phyloP scores from a whole-genome alignment of 2,888 invertebrate genomes.

The Tiphia femorata region DNA sequence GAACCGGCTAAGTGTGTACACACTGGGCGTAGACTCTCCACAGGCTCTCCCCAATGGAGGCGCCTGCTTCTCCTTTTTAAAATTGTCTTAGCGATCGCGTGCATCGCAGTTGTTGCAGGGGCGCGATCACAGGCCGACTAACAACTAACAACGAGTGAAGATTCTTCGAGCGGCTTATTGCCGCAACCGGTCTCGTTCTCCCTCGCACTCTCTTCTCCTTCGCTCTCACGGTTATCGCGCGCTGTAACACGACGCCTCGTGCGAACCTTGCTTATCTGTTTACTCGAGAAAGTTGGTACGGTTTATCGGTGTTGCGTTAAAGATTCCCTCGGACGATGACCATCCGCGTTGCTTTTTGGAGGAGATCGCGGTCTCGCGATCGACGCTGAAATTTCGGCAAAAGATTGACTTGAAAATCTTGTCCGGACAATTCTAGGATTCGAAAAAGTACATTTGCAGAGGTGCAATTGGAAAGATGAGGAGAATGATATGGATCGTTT shows the following conservation, averaged over 20 bases:
- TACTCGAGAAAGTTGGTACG: too few relatives aligned
- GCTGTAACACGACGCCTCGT: background rate
- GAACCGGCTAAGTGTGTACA: constrained; percentile 36
- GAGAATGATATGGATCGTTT: too few relatives aligned
- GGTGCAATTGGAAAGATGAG: too few relatives aligned
- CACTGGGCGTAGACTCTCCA: background rate
- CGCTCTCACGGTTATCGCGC: background rate
- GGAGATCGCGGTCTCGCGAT: too few relatives aligned
- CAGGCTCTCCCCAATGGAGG: constrained; percentile 7
- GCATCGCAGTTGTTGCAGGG: constrained; percentile 20
- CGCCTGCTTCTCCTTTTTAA: background rate
- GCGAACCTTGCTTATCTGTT: constrained; percentile 47
- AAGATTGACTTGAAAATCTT: too few relatives aligned
- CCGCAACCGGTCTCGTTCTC: background rate
- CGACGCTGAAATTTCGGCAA: too few relatives aligned
- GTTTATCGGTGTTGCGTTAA: too few relatives aligned
- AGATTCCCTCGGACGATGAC: too few relatives aligned
- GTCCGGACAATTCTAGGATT: too few relatives aligned
- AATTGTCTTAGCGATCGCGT: constrained; percentile 15
- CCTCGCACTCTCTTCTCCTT: constrained; percentile 4
- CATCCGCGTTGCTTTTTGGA: too few relatives aligned
- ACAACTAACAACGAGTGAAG: constrained; percentile 16
- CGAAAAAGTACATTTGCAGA: too few relatives aligned
- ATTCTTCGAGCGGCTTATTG: constrained; percentile 2
- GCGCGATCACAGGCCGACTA: constrained; percentile 1